Conservation (phyloP, 53 echinoderm and acorn worm species). For the Mesocentrotus franciscanus region DNA sequence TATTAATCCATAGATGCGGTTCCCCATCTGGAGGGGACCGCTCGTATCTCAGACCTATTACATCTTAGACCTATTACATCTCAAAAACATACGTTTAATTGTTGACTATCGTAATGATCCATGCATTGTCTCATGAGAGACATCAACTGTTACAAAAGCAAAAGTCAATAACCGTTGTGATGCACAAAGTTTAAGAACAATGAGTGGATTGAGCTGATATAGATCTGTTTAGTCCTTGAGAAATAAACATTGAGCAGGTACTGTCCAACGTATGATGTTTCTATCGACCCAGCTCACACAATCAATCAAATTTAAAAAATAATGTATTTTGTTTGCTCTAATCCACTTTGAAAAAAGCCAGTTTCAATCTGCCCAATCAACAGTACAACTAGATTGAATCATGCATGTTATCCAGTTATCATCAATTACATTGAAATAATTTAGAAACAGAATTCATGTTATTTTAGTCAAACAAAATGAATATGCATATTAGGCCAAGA, state of each 20-base stretch:
- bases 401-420: not conserved
- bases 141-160: not conserved
- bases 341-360: not conserved
- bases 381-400: not conserved
- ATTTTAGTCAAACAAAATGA: not conserved
- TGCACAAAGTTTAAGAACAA: conserved; percentile 33
- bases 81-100: conserved; percentile 14
- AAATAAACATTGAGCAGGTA: conserved; percentile 44
- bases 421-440: not conserved
- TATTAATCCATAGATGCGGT: conserved; percentile 34
- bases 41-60: not conserved
- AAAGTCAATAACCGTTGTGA: not conserved
- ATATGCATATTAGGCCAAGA: not conserved
- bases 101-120: not conserved
- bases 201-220: not conserved
- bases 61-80: conserved; percentile 32
- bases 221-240: conserved; percentile 49
- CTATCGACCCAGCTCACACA: not conserved
- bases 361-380: not conserved
- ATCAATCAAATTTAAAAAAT: not conserved
- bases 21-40: not conserved
- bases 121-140: not conserved
- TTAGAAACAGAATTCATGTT: not conserved
- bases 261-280: conserved; percentile 26
- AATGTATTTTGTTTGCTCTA: not conserved